A percentile compares a stretch with the other conserved stretches of the same genome.
Conservation (phyloP, 2,113 vertebrate genomes). For the Halcyon malimbica region DNA sequence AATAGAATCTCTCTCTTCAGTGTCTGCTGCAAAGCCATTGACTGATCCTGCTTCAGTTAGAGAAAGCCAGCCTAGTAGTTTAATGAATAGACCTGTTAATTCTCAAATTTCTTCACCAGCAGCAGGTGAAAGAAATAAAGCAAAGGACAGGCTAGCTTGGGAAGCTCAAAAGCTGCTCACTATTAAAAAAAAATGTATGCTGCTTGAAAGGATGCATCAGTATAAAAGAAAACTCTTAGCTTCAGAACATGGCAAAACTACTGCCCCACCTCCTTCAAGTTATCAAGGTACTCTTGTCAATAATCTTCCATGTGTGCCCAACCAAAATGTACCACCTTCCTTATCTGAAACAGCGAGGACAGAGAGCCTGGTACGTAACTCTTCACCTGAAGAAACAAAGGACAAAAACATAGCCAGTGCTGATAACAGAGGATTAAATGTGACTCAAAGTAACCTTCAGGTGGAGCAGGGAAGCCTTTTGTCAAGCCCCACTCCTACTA, state of each 20-base stretch:
- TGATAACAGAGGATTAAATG: background rate
- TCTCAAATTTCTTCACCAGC: background rate
- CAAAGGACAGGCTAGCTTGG: constrained; percentile 53
- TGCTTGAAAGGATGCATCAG: constrained; percentile 62
- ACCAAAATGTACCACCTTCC: background rate
- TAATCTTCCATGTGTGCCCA: background rate
- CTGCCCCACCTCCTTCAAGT: background rate
- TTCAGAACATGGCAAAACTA: constrained; percentile 20
- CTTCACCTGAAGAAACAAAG: constrained; percentile 23
- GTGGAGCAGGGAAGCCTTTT: constrained; percentile 16
- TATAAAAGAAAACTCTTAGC: constrained; percentile 55
- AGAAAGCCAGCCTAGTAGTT: background rate
- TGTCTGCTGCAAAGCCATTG: background rate
- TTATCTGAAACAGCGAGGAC: background rate
- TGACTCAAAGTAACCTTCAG: background rate
- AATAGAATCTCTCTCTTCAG: background rate
- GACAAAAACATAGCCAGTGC: background rate
- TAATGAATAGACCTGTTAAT: background rate
- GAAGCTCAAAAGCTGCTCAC: constrained; percentile 57
- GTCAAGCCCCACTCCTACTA: background rate
- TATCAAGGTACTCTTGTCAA: background rate
- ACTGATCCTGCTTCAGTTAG: constrained; percentile 3
- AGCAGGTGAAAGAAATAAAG: background rate
- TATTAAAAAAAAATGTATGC: constrained; percentile 58
- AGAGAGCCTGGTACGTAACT: background rate